A percentile compares a stretch with the other conserved stretches of the same genome.
Conservation (phyloP, 2,888 invertebrate genomes). For the Isotomurus palustris region DNA sequence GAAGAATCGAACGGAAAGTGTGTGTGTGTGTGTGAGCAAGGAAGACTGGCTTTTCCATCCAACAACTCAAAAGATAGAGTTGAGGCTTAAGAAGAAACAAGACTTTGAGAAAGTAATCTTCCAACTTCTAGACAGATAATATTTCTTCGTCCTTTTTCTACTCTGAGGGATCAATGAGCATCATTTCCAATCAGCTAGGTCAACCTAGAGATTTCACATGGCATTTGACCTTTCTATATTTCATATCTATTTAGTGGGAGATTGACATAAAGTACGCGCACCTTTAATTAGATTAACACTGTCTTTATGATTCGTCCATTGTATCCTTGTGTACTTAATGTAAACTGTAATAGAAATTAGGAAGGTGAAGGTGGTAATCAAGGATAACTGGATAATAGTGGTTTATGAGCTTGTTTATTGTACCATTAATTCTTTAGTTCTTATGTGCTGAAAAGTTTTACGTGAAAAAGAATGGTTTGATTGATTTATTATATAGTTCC, state of each 20-base stretch:
- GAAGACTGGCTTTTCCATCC: neutral
- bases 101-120: conserved; percentile 7
- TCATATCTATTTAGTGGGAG: no score
- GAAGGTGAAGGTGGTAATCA: no score
- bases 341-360: no score
- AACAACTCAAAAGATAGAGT: neutral
- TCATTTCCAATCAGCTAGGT: conserved; percentile 1
- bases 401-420: neutral
- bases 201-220: no score
- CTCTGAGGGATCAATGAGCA: conserved; percentile 6
- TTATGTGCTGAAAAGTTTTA: neutral
- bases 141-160: neutral
- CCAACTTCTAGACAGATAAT: conserved; percentile 6
- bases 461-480: neutral
- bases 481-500: conserved; percentile 20
- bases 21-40: no score
- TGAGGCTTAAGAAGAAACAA: conserved; percentile 1
- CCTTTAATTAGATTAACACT: no score
- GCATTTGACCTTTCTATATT: conserved; percentile 1
- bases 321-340: no score
- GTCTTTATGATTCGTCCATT: no score
- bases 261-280: no score
- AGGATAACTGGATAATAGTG: no score
- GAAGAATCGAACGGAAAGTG: no score
- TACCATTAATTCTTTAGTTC: neutral